Evolutionary conservation across 2,113 vertebrate genomes (phyloP).

Genomic region (Mola mola): DNA sequence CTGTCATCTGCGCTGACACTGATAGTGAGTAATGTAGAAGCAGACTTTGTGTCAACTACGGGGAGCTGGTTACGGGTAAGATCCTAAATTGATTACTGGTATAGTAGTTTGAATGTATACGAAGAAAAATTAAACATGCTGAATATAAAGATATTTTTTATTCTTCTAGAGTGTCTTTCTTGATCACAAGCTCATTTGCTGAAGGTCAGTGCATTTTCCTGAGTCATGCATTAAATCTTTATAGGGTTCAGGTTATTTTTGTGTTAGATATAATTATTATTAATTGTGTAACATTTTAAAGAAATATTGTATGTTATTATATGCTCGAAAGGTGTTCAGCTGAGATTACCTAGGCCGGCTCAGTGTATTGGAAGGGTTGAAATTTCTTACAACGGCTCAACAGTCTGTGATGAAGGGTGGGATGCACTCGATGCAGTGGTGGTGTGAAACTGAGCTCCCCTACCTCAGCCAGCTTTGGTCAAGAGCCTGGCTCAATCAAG

Average conservation of each 20-base stretch:
- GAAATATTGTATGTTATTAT: neutral
- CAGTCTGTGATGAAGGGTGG: slow-evolving; percentile 7
- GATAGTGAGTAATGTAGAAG: neutral
- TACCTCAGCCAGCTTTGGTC: neutral
- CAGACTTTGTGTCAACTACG: neutral
- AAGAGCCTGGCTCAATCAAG: neutral
- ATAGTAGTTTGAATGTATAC: neutral
- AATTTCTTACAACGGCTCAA: neutral
- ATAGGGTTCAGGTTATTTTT: neutral
- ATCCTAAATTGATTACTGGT: neutral
- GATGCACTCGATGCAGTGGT: neutral
- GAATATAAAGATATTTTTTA: neutral
- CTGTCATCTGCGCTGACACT: neutral
- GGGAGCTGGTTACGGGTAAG: slow-evolving; percentile 6
- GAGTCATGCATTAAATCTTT: neutral
- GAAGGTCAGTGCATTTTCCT: slow-evolving; percentile 17
- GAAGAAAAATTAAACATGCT: neutral
- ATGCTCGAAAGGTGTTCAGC: neutral
- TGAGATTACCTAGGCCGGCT: slow-evolving; percentile 1
- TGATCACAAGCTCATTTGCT: neutral
- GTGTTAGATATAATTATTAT: neutral
- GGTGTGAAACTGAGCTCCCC: slow-evolving; percentile 39
- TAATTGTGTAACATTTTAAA: no score
- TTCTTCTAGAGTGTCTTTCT: neutral
- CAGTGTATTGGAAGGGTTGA: slow-evolving; percentile 23